Evolutionary conservation across 2,113 vertebrate genomes (phyloP).

Genomic region (Podarcis cretensis): DNA sequence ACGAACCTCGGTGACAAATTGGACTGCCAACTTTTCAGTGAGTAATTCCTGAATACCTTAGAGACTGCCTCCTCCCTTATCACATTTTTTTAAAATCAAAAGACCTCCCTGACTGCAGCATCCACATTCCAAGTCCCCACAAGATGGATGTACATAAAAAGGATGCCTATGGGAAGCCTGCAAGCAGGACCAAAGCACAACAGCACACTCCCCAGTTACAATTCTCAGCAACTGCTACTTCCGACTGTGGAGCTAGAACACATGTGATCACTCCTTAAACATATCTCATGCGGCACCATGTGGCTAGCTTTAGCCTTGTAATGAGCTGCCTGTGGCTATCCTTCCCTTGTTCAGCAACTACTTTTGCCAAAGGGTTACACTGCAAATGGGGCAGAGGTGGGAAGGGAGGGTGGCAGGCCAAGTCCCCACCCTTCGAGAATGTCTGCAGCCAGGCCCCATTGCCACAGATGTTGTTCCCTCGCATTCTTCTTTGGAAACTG

Average conservation of each 20-base stretch:
- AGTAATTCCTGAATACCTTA: neutral
- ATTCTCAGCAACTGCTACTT: too few species aligned
- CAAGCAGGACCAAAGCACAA: too few species aligned
- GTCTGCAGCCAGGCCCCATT: neutral
- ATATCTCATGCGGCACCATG: neutral
- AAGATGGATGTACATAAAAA: neutral
- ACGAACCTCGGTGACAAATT: neutral
- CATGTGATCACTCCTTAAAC: neutral
- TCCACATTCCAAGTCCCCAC: neutral
- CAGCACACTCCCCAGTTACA: too few species aligned
- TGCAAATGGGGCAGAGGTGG: neutral
- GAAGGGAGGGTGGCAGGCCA: neutral
- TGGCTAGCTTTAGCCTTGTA: neutral
- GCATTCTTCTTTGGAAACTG: neutral
- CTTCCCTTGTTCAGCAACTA: neutral
- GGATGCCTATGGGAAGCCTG: too few species aligned
- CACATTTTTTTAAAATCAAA: neutral
- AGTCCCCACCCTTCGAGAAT: neutral
- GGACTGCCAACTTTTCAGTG: neutral
- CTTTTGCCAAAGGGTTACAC: neutral
- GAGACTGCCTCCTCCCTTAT: neutral
- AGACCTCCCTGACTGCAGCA: neutral
- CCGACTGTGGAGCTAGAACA: too few species aligned
- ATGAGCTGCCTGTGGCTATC: neutral
- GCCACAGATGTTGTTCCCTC: neutral